These are phyloP conservation scores for Sycon ciliatum DNA, from an alignment of 37 sponge, comb jelly and placozoan species.

Conservation along the genomic window DNA sequence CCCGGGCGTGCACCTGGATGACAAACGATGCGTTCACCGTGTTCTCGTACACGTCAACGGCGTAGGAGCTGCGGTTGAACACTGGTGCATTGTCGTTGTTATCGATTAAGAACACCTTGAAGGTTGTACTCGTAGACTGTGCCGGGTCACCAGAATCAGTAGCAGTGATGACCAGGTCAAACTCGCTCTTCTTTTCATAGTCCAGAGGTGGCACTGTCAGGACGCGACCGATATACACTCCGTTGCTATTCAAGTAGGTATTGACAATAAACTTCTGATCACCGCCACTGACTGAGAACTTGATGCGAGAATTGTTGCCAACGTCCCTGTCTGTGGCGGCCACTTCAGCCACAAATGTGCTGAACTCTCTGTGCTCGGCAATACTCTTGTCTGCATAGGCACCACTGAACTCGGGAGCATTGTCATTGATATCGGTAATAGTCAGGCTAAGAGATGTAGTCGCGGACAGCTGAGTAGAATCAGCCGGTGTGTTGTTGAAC, in stretches of 20 bases:
- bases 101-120: background rate
- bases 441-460: no score
- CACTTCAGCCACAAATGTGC: background rate
- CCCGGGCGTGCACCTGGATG: background rate
- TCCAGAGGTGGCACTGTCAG: constrained; percentile 5
- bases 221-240: no score
- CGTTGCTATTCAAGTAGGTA: background rate
- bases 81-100: constrained; percentile 11
- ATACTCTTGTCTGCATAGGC: background rate
- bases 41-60: background rate
- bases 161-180: background rate
- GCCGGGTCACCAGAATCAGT: background rate
- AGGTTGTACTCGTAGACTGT: background rate
- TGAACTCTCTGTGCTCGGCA: background rate
- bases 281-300: background rate
- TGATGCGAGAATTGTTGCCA: background rate
- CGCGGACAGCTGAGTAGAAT: no score
- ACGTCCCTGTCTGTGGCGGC: background rate
- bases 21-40: background rate
- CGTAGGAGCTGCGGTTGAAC: background rate
- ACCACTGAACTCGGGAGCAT: background rate
- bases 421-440: constrained; percentile 13
- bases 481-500: no score
- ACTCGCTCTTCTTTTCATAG: background rate
- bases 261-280: background rate